phyloP scores from a whole-genome alignment of 2,888 invertebrate species.

The Peribatodes rhomboidaria region DNA sequence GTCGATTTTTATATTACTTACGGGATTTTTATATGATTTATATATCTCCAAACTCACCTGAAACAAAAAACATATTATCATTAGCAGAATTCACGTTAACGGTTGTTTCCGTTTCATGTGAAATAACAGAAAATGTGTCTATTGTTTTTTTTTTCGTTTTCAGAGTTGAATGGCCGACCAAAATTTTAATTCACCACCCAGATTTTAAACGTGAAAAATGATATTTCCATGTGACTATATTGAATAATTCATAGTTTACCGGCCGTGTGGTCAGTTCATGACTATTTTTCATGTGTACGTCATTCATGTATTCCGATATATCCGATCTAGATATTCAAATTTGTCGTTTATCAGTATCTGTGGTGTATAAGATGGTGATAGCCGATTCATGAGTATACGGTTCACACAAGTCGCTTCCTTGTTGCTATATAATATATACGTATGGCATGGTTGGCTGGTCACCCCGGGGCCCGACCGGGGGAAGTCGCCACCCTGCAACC shows the following conservation, averaged over 20 bases:
- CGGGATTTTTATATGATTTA: conserved; percentile 42
- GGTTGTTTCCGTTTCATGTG: conserved; percentile 47
- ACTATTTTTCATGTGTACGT: conserved; percentile 59
- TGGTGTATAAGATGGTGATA: conserved; percentile 44
- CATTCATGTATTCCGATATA: conserved; percentile 57
- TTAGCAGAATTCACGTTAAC: conserved; percentile 51
- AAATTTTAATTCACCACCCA: conserved; percentile 78
- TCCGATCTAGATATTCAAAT: conserved; percentile 76
- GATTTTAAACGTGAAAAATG: conserved; percentile 72
- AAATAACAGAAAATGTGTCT: conserved; percentile 54
- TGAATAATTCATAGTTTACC: conserved; percentile 75
- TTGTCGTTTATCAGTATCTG: conserved; percentile 40
- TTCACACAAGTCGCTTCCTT: conserved; percentile 47
- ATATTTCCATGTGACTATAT: conserved; percentile 63
- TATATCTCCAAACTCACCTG: conserved; percentile 60
- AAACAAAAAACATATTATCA: conserved; percentile 54
- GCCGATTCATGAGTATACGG: conserved; percentile 47
- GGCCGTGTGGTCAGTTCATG: conserved; percentile 58
- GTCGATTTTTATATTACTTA: conserved; percentile 49
- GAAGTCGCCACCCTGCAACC: conserved; percentile 56
- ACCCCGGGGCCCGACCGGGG: conserved; percentile 55
- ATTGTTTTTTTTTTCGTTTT: conserved; percentile 53
- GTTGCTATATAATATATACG: conserved; percentile 28
- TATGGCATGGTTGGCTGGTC: conserved; percentile 62
- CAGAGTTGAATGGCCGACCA: conserved; percentile 78